Evolutionary conservation across 1,140 invertebrate genomes (phyloP).

Genomic region (Drosophila jambulina): DNA sequence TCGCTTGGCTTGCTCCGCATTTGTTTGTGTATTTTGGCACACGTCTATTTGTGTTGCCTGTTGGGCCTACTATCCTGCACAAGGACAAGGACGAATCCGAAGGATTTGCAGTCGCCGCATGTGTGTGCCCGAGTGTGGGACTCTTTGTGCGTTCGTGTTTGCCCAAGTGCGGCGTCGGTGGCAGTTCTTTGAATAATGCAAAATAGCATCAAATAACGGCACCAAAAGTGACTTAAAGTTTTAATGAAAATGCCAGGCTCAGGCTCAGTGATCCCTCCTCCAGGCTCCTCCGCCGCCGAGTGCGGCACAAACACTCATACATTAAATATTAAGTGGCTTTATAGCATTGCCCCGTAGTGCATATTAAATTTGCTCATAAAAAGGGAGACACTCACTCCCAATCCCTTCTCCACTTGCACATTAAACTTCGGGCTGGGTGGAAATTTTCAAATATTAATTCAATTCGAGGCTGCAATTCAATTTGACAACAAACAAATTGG

Average conservation of each 20-base stretch:
- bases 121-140: conserved; percentile 7
- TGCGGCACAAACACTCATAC: conserved; percentile 46
- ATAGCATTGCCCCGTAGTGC: conserved; percentile 64
- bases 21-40: conserved; percentile 49
- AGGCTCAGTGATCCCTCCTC: conserved; percentile 39
- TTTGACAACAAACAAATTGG: conserved; percentile 47
- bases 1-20: conserved; percentile 54
- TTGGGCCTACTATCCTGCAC: conserved; percentile 47
- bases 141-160: conserved; percentile 46
- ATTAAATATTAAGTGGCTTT: conserved; percentile 75
- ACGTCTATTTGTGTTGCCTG: conserved; percentile 69
- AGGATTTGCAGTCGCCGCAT: conserved; percentile 42
- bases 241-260: conserved; percentile 73
- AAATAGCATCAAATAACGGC: conserved; percentile 77
- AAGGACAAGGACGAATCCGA: conserved; percentile 44
- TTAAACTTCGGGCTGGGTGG: conserved; percentile 29
- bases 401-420: conserved; percentile 1
- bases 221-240: conserved; percentile 80
- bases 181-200: conserved; percentile 77
- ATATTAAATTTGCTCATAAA: conserved; percentile 61
- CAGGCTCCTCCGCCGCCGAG: neutral
- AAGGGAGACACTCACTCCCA: neutral
- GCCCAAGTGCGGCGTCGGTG: conserved; percentile 55
- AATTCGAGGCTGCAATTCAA: conserved; percentile 58
- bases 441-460: conserved; percentile 53